Evolutionary conservation across 2,888 invertebrate species (phyloP), one percentile per base, ranked within the genome.

Genomic region (Clivina fossor): DNA sequence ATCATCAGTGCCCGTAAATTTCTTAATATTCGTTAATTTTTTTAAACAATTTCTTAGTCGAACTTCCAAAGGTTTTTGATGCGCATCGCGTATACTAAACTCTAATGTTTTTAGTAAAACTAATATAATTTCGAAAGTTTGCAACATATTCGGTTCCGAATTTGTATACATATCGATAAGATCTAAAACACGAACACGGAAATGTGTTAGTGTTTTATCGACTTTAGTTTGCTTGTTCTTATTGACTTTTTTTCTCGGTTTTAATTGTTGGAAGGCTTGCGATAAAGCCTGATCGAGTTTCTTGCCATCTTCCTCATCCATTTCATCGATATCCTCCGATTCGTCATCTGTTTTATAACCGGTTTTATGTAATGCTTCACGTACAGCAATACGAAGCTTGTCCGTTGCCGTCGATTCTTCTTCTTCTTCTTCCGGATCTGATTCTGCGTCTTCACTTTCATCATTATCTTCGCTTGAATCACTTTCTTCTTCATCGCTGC

Each of bases 271-370:
- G 67, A 92, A 91, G 0, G 87, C 90, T 50, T 83, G 82, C 0
- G 86, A 82, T 55, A 92, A 72, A 0, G 88, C 86, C 60, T 82
- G 80, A 64, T 92, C 86, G 1, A 72, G 55, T 51, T 67, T 66
- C 57, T 81, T 82, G 8, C 89, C 90, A 69, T 90, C 87, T 58
- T 83, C 84, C 64, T 90, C 90, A 60, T 82, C 81, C 65, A 92
- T 81, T 65, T 88, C 80, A 66, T 88, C 86, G 1, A 88, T 79
- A 67, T 90, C 86, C 22, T 89, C 73, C 59, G 86, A 86, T 63
- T 84, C 85, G 37, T 80, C 76, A 56, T 86, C 86, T 2, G 81
- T 80, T 63, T 80, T 81, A 70, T 73, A 2, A 76, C 78, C 65
- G 18, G 80, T 80, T 26, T 76, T 76, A 1, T 82, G 85, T 4